A percentile compares a stretch with the other conserved stretches of the same genome.
Conservation (phyloP, 1,140 invertebrate genomes). For the Belonocnema kinseyi region DNA sequence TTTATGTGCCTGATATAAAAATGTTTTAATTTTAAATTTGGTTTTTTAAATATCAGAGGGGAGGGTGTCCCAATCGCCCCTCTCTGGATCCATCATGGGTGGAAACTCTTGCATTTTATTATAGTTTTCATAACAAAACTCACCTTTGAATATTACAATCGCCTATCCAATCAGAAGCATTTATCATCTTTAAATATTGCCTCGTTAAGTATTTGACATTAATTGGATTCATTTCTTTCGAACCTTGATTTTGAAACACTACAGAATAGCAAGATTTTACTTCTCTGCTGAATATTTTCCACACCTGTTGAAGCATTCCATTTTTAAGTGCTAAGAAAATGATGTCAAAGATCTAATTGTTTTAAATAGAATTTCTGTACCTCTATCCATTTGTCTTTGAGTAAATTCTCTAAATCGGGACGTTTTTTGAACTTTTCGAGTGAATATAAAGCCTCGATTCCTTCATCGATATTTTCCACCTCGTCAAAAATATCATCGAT, state of each 20-base stretch:
- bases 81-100: too few species aligned
- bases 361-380: constrained; percentile 58
- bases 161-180: constrained; percentile 65
- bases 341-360: neutral
- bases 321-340: neutral
- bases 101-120: neutral
- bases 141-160: constrained; percentile 53
- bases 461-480: constrained; percentile 82
- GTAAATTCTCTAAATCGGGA: constrained; percentile 78
- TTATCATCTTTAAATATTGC: constrained; percentile 58
- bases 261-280: constrained; percentile 67
- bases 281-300: constrained; percentile 85
- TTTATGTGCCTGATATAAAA: too few species aligned
- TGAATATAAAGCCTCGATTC: constrained; percentile 81
- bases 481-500: constrained; percentile 82
- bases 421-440: constrained; percentile 83
- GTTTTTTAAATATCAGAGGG: too few species aligned
- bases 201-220: constrained; percentile 79
- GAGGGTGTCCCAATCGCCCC: too few species aligned
- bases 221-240: neutral
- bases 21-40: too few species aligned
- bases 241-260: constrained; percentile 4
- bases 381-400: constrained; percentile 79
- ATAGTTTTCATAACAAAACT: constrained; percentile 5
- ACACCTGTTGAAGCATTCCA: constrained; percentile 76